These are phyloP conservation scores for Pangasius larnaudii DNA, from an alignment of 2,797 vertebrate genomes.

Conservation along the genomic window DNA sequence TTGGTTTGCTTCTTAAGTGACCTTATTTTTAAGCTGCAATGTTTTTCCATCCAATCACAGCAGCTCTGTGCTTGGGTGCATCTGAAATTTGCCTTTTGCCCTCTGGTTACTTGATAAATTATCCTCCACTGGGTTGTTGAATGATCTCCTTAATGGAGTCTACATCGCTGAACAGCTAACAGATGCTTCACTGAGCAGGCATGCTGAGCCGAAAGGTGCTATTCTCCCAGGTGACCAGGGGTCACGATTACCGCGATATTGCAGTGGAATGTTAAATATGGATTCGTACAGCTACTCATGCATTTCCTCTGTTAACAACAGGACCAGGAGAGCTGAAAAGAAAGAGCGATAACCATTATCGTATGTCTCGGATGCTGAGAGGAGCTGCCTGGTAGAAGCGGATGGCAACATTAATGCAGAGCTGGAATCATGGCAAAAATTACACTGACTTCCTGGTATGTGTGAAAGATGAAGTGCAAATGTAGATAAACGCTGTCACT, in stretches of 20 bases:
- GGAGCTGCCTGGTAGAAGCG: conserved; percentile 47
- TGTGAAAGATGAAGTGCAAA: conserved; percentile 75
- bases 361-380: conserved; percentile 60
- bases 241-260: conserved; percentile 28
- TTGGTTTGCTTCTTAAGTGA: conserved; percentile 35
- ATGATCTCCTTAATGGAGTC: conserved; percentile 56
- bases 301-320: conserved; percentile 54
- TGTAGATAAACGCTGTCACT: conserved; percentile 69
- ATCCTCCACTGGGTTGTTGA: conserved; percentile 50
- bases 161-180: conserved; percentile 51
- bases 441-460: conserved; percentile 74
- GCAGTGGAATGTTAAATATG: conserved; percentile 54
- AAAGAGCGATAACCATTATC: conserved; percentile 77
- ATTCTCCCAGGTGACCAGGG: conserved; percentile 41
- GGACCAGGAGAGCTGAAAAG: conserved; percentile 68
- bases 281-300: conserved; percentile 49
- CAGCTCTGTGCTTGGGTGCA: conserved; percentile 52
- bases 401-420: conserved; percentile 60
- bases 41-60: conserved; percentile 42
- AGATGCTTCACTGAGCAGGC: conserved; percentile 52
- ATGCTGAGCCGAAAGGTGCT: conserved; percentile 48
- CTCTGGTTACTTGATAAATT: conserved; percentile 54
- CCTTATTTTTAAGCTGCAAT: conserved; percentile 43
- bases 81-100: conserved; percentile 56
- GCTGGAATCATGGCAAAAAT: conserved; percentile 71